Evolutionary conservation across 2,113 vertebrate genomes (phyloP).

Genomic region (Garra rufa): DNA sequence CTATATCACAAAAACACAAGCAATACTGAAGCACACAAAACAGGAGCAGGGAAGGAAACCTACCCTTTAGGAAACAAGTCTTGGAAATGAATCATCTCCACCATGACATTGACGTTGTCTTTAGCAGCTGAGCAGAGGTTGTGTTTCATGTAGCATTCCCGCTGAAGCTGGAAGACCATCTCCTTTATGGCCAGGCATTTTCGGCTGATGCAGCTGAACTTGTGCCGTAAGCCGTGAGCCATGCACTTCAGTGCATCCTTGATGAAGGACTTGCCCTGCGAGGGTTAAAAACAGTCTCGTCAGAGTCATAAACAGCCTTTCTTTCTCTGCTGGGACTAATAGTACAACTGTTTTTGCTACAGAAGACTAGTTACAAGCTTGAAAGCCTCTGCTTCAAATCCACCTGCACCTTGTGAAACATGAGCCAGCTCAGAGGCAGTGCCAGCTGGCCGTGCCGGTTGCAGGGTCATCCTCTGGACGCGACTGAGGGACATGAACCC

Average conservation of each 20-base stretch:
- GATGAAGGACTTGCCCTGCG: constrained; percentile 98
- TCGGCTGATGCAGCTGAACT: constrained; percentile 97
- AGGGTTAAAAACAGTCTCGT: constrained; percentile 39
- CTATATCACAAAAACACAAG: background rate
- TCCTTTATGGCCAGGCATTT: constrained; percentile 98
- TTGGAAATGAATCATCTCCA: constrained; percentile 99
- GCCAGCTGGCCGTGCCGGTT: constrained; percentile 64
- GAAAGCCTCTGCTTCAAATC: constrained; percentile 53
- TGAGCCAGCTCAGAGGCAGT: constrained; percentile 59
- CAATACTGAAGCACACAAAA: background rate
- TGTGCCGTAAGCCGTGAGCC: constrained; percentile 93
- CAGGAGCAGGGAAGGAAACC: constrained; percentile 65
- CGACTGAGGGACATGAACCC: constrained; percentile 56
- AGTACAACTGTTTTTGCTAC: constrained; percentile 41
- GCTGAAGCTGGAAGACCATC: constrained; percentile 97
- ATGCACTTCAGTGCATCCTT: constrained; percentile 98
- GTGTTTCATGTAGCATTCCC: constrained; percentile 95
- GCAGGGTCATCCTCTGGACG: constrained; percentile 58
- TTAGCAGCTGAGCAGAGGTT: constrained; percentile 94
- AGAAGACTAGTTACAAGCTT: constrained; percentile 58
- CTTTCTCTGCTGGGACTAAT: constrained; percentile 15
- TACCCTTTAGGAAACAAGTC: constrained; percentile 96
- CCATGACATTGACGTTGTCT: constrained; percentile 93
- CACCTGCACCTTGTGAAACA: constrained; percentile 67
- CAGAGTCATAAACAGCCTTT: constrained; percentile 5